Evolutionary conservation across 2,113 vertebrate species (phyloP).

Genomic region (Tragelaphus buxtoni): DNA sequence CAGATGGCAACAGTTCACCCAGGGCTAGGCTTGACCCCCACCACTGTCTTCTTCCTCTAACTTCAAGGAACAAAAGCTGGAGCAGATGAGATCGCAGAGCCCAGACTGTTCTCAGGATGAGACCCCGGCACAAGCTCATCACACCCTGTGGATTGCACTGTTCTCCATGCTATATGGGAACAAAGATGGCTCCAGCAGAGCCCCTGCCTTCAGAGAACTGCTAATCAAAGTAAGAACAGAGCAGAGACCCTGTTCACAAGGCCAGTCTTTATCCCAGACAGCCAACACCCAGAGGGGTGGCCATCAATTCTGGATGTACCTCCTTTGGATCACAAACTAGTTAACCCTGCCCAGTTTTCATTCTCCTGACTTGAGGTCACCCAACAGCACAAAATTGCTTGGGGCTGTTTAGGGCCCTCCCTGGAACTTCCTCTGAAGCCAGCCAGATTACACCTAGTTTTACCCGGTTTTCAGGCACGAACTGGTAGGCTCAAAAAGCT

Average conservation of each 20-base stretch:
- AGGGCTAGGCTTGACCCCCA: neutral
- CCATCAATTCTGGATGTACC: neutral
- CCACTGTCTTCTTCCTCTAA: neutral
- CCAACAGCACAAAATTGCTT: neutral
- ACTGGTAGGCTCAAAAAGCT: neutral
- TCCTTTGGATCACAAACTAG: neutral
- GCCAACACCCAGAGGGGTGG: neutral
- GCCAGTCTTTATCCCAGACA: neutral
- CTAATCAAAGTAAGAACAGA: neutral
- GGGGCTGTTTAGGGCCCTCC: neutral
- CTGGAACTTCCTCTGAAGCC: slow-evolving; percentile 21
- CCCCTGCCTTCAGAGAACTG: neutral
- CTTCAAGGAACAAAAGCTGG: neutral
- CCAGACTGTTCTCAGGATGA: neutral
- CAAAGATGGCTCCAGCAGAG: neutral
- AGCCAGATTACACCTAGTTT: neutral
- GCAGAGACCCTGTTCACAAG: neutral
- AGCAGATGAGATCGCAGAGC: neutral
- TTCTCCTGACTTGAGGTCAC: neutral
- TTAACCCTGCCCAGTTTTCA: neutral
- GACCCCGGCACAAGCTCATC: neutral
- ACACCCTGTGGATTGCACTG: neutral
- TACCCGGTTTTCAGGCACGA: neutral
- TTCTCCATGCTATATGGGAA: neutral
- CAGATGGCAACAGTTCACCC: neutral